Evolutionary conservation across 2,113 vertebrate species (phyloP).

Genomic region (Varanus komodoensis): DNA sequence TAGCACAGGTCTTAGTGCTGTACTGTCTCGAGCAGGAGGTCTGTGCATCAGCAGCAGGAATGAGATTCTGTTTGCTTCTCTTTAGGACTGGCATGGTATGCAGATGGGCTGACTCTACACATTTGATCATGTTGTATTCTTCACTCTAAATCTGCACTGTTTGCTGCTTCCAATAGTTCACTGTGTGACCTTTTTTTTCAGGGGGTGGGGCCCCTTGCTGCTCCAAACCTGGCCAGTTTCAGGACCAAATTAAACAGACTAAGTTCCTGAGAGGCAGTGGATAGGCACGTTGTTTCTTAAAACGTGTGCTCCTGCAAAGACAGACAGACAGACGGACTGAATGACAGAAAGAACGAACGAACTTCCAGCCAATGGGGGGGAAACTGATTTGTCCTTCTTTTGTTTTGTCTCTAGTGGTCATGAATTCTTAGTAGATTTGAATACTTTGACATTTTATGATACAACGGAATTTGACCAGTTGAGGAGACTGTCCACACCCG

Average conservation of each 20-base stretch:
- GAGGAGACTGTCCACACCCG: slow-evolving; percentile 88
- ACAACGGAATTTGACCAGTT: slow-evolving; percentile 91
- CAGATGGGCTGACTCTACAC: background rate
- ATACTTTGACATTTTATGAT: slow-evolving; percentile 89
- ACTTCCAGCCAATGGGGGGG: too few species aligned
- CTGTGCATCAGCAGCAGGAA: too few species aligned
- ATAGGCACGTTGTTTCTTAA: background rate
- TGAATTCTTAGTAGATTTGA: slow-evolving; percentile 92
- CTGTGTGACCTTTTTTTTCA: background rate
- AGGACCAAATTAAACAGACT: background rate
- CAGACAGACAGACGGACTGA: too few species aligned
- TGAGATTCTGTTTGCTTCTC: background rate
- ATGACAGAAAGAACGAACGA: too few species aligned
- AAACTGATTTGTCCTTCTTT: slow-evolving; percentile 16
- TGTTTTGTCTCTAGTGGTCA: slow-evolving; percentile 81
- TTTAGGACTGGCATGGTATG: background rate
- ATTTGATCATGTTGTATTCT: background rate
- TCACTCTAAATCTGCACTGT: background rate
- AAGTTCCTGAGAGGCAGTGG: background rate
- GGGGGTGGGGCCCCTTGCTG: background rate
- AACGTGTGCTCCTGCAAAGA: too few species aligned
- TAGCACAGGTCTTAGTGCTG: background rate
- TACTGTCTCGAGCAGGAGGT: background rate
- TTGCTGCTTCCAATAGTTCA: background rate
- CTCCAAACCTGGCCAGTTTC: background rate